Base-by-base conservation (phyloP, 2,113 vertebrate genomes). In the Uria aalge region DNA sequence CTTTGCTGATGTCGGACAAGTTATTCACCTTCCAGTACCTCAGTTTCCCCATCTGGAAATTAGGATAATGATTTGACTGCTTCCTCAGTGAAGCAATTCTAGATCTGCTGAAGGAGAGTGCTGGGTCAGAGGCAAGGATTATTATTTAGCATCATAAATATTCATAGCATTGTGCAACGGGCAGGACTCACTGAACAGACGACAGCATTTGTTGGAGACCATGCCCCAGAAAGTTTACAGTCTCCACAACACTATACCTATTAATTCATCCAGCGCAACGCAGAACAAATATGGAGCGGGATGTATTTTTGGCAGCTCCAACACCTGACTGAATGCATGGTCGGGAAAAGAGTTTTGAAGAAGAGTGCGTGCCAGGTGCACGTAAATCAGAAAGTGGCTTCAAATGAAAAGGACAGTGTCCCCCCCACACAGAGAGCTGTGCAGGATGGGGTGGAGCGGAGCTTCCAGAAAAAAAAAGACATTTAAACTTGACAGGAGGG, bases 31-130 rank as follows among this genome's bases (percentile, higher is more conserved):
- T 64, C 38, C 64, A 50, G 64, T 57, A 76, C 81, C 88, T 79
- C 81, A 38, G 56, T 78, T 94, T 93, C 78, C 36, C 81, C 50
- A 79, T 60, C 34, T 95, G 77, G 57, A 94, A 94, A 72, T 82
- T 5, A 74, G 73, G 71, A 45, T 86, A 60, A 62, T 27, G 52
- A 82, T 87, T 68, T n/a, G 74, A 60, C 81, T 91, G 67, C 76
- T 91, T 95, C 96, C 81, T 80, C 45, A 13, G 38, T 85, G 85
- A 93, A 73, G 88, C 81, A 85, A 55, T 69, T 62, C 43, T 29
- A 68, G 71, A 94, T 68, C 40, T 92, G 81, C 71, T 73, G 62
- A 75, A 53, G 85, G 72, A 88, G 45, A 90, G 69, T 26, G 38
- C 85, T 77, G 64, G 92, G 77, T 91, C 83, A 96, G 91, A 91